These are phyloP conservation scores for Thomomys bottae DNA, from an alignment of 2,113 vertebrate species.

Conservation along the genomic window DNA sequence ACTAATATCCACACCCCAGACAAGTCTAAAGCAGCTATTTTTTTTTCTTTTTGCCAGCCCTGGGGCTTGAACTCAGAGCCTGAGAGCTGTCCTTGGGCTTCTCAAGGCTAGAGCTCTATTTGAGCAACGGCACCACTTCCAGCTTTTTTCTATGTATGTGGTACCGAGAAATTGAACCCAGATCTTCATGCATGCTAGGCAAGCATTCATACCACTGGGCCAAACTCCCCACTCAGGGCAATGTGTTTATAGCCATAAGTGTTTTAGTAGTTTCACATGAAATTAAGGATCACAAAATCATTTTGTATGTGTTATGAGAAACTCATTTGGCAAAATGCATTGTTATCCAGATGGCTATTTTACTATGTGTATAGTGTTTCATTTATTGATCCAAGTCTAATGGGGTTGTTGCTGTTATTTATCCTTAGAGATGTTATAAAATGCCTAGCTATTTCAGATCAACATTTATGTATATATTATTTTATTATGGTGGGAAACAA, in stretches of 20 bases:
- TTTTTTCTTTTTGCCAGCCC: no score
- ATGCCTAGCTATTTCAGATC: background rate
- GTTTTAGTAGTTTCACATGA: conserved; percentile 43
- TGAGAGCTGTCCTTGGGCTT: no score
- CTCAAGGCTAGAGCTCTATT: no score
- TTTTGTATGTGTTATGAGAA: conserved; percentile 9
- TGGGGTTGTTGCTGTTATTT: background rate
- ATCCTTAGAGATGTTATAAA: conserved; percentile 34
- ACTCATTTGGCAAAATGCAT: background rate
- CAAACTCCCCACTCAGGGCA: no score
- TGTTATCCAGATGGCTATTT: conserved; percentile 43
- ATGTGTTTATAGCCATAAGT: background rate
- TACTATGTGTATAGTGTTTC: background rate
- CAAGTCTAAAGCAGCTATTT: no score
- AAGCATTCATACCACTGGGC: no score
- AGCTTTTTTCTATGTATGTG: no score
- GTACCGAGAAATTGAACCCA: no score
- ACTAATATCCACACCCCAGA: no score
- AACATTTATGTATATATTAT: conserved; percentile 7
- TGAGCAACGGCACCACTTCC: no score
- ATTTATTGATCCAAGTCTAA: conserved; percentile 49
- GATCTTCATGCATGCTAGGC: no score
- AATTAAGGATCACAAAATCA: conserved; percentile 35
- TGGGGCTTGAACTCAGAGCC: no score
- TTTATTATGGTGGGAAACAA: conserved; percentile 17